These are phyloP conservation scores for Centropristis striata DNA, from an alignment of 2,113 vertebrate genomes.

Conservation along the genomic window DNA sequence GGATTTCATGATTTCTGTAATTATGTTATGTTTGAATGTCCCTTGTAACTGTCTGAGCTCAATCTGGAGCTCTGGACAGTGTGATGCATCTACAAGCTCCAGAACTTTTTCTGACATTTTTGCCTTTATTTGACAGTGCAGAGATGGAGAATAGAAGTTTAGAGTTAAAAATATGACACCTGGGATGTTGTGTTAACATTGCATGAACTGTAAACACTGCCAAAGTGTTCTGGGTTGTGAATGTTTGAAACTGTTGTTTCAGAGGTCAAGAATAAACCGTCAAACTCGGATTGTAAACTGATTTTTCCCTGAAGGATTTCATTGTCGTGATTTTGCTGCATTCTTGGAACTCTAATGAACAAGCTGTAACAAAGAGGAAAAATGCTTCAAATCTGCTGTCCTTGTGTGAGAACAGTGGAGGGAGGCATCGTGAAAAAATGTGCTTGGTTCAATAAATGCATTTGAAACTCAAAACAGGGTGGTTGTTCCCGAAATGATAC, in stretches of 20 bases:
- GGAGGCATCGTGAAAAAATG: background rate
- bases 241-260: background rate
- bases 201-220: too few species aligned
- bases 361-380: background rate
- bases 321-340: background rate
- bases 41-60: background rate
- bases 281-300: background rate
- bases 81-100: background rate
- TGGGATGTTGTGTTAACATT: too few species aligned
- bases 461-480: background rate
- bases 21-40: background rate
- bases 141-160: too few species aligned
- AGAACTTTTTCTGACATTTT: background rate
- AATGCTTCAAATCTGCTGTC: background rate
- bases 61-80: background rate
- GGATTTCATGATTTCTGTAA: too few species aligned
- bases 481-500: background rate
- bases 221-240: background rate
- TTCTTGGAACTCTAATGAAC: background rate
- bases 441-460: background rate
- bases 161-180: too few species aligned
- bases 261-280: background rate
- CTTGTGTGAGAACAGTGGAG: background rate
- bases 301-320: background rate
- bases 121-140: too few species aligned